These are phyloP conservation scores for Chauna torquata DNA, from an alignment of 2,113 vertebrate genomes.

Conservation along the genomic window DNA sequence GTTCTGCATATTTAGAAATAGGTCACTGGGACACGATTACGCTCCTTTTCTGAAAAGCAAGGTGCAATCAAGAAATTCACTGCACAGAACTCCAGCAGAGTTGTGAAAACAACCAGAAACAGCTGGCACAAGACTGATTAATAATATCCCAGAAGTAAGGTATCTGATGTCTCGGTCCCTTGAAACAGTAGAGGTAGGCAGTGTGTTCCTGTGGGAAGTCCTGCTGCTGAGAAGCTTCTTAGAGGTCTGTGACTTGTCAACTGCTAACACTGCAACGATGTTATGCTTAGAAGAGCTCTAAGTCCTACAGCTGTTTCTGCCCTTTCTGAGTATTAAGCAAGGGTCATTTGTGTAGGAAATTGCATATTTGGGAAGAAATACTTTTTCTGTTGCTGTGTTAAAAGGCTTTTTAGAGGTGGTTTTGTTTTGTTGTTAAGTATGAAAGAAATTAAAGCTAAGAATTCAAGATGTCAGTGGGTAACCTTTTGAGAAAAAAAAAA, in stretches of 20 bases:
- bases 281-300: not conserved
- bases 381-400: not conserved
- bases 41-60: not conserved
- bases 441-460: not conserved
- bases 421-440: not conserved
- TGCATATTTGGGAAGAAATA: not conserved
- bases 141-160: not conserved
- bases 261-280: not conserved
- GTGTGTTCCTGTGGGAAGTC: not conserved
- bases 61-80: not conserved
- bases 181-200: not conserved
- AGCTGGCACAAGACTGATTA: not conserved
- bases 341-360: not conserved
- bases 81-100: not conserved
- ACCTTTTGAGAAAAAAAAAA: not conserved
- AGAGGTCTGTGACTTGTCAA: not conserved
- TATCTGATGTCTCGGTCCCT: not conserved
- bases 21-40: slow-evolving; percentile 28
- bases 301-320: not conserved
- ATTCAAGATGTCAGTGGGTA: not conserved
- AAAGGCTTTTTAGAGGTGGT: not conserved
- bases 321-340: not conserved
- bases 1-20: slow-evolving; percentile 48
- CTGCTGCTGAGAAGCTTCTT: not conserved
- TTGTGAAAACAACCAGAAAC: not conserved